Percentiles rank a stretch among this genome's conserved stretches.
Conservation (phyloP, 2,113 vertebrate species). For the Microtus richardsoni region DNA sequence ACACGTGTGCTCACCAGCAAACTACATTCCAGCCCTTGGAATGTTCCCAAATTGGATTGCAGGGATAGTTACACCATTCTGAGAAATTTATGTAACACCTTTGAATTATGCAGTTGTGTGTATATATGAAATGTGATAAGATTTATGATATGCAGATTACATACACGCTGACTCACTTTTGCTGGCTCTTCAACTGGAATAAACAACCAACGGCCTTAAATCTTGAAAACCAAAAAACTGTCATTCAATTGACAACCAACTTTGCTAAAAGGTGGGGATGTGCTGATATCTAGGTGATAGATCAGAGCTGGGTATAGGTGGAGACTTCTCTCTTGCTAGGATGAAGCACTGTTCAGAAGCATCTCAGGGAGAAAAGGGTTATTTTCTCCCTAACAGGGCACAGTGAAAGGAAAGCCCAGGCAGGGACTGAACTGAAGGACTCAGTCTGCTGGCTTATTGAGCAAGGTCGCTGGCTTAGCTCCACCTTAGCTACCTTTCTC, state of each 20-base stretch:
- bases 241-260: neutral
- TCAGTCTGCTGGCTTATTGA: neutral
- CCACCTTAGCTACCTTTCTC: neutral
- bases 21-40: neutral
- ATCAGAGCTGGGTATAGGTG: neutral
- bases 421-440: too few relatives aligned
- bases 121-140: neutral
- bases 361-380: neutral
- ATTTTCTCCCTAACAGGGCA: neutral
- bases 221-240: neutral
- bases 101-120: neutral
- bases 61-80: neutral
- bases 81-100: neutral
- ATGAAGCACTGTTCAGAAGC: too few relatives aligned
- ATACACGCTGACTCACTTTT: neutral
- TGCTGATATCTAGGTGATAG: neutral
- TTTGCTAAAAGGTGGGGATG: neutral
- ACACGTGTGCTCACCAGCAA: neutral
- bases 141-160: neutral
- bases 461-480: neutral
- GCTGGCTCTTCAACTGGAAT: neutral
- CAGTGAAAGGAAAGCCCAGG: neutral
- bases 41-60: neutral
- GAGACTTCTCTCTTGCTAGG: neutral
- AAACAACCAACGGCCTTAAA: neutral